Percentiles rank a stretch among this genome's conserved stretches.
Conservation (phyloP, 1,140 invertebrate species). For the Caenorhabditis latens region DNA sequence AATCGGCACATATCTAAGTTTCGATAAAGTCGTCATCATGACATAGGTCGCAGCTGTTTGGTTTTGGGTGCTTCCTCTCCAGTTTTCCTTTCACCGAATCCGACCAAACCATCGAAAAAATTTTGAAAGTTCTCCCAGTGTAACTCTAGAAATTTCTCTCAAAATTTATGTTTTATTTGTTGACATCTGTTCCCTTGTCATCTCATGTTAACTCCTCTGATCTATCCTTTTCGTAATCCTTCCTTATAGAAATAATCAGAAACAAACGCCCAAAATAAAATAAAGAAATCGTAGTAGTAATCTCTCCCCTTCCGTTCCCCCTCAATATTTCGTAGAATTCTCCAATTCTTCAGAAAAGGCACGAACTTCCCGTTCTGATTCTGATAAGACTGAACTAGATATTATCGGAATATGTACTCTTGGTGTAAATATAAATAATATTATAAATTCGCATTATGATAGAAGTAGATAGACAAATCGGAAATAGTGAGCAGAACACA, state of each 20-base stretch:
- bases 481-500: neutral
- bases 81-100: no score
- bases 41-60: no score
- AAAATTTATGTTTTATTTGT: neutral
- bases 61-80: no score
- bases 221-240: neutral
- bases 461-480: neutral
- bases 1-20: no score
- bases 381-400: slow-evolving; percentile 9
- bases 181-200: neutral
- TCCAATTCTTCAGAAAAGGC: neutral
- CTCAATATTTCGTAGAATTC: neutral
- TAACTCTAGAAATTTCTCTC: no score
- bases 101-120: no score
- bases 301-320: neutral
- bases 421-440: slow-evolving; percentile 13
- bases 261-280: neutral
- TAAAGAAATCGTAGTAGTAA: slow-evolving; percentile 25
- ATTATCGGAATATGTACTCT: neutral
- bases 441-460: neutral
- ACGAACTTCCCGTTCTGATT: neutral
- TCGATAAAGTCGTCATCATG: no score
- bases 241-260: neutral
- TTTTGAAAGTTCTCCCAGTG: no score
- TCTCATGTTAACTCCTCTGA: no score